Percentiles rank a stretch among this genome's conserved stretches.
Conservation (phyloP, 35 echinoderm and acorn worm genomes). For the Apostichopus japonicus region DNA sequence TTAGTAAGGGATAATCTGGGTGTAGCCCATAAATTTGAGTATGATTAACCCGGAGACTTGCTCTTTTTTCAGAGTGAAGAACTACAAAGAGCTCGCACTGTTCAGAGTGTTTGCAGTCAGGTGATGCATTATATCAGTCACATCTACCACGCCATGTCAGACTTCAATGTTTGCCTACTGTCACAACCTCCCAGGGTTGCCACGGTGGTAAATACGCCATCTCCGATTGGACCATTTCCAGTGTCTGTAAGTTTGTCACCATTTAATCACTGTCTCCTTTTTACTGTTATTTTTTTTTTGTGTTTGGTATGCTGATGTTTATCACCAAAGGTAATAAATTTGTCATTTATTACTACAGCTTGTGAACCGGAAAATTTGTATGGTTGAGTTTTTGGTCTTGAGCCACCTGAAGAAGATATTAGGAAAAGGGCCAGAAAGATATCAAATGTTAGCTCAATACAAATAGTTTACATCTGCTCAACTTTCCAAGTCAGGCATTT, state of each 20-base stretch:
- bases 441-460: too few relatives aligned
- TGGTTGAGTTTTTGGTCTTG: too few relatives aligned
- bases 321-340: too few relatives aligned
- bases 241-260: constrained; percentile 49
- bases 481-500: too few relatives aligned
- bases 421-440: too few relatives aligned
- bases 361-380: too few relatives aligned
- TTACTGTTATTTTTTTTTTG: too few relatives aligned
- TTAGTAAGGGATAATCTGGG: neutral
- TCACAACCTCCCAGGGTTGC: constrained; percentile 69
- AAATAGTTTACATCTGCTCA: too few relatives aligned
- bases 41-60: neutral
- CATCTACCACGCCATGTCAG: constrained; percentile 85
- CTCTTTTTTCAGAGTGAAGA: constrained; percentile 46
- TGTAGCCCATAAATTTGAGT: neutral
- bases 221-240: constrained; percentile 53
- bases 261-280: too few relatives aligned
- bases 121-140: constrained; percentile 92
- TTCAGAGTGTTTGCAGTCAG: constrained; percentile 71
- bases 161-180: constrained; percentile 76
- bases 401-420: too few relatives aligned
- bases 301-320: too few relatives aligned
- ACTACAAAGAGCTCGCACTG: constrained; percentile 69
- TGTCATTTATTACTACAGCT: too few relatives aligned
- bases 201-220: constrained; percentile 51